Conservation (phyloP, 2,888 invertebrate species). For the Eugnorisma glareosa region DNA sequence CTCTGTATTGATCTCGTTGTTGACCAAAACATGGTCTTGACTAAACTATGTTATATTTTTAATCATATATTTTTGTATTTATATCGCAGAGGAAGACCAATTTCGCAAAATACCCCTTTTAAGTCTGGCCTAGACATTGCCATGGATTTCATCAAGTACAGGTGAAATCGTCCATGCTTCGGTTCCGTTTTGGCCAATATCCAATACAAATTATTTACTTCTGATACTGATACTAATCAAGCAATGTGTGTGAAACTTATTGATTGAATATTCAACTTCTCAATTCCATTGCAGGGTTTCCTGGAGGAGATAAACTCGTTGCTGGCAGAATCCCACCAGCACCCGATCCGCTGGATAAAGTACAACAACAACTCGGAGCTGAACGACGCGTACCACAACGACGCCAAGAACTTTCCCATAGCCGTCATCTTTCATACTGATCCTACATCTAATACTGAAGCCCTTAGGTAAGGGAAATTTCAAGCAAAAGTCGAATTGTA, state of each 20-base stretch:
- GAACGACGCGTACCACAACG: constrained; percentile 92
- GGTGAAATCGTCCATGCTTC: background rate
- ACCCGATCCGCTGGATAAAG: constrained; percentile 92
- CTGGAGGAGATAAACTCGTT: constrained; percentile 91
- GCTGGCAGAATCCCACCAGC: constrained; percentile 90
- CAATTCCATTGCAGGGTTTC: constrained; percentile 87
- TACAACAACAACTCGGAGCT: constrained; percentile 92
- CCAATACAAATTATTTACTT: background rate
- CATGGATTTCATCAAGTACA: background rate
- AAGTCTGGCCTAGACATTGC: background rate
- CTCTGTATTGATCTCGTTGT: background rate
- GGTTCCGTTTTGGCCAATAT: background rate
- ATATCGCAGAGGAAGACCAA: background rate
- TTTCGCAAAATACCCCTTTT: background rate
- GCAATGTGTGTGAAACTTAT: background rate
- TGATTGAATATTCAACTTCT: background rate
- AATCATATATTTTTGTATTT: background rate
- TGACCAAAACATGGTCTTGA: too few species aligned
- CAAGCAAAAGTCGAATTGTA: background rate
- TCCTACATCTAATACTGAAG: constrained; percentile 81
- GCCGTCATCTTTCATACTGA: constrained; percentile 92
- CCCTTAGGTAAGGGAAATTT: constrained; percentile 86
- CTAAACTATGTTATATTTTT: background rate
- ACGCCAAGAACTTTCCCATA: constrained; percentile 92
- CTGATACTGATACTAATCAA: background rate